Evolutionary conservation across 1,140 invertebrate genomes (phyloP).

Genomic region (Macrotrachela quadricornifera): DNA sequence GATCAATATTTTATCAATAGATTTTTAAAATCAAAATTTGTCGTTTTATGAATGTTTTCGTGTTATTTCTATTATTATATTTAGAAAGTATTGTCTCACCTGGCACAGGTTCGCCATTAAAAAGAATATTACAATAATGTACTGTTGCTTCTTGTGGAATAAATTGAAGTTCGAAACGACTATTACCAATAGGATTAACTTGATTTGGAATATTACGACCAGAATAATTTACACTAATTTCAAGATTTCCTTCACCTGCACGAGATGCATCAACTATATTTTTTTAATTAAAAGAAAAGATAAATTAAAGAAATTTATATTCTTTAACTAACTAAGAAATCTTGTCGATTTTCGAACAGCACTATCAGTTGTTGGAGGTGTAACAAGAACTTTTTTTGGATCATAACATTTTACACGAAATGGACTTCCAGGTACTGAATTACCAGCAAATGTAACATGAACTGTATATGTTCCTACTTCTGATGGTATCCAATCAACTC

Average conservation of each 20-base stretch:
- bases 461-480: slow-evolving; percentile 65
- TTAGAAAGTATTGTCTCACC: slow-evolving; percentile 29
- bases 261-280: slow-evolving; percentile 84
- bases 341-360: slow-evolving; percentile 71
- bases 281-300: background rate
- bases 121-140: slow-evolving; percentile 82
- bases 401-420: slow-evolving; percentile 80
- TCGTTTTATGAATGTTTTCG: too few relatives aligned
- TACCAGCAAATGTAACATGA: slow-evolving; percentile 68
- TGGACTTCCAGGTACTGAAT: slow-evolving; percentile 66
- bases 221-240: slow-evolving; percentile 79
- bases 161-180: slow-evolving; percentile 82
- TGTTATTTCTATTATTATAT: too few relatives aligned
- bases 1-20: too few relatives aligned
- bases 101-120: slow-evolving; percentile 87
- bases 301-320: too few relatives aligned
- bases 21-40: too few relatives aligned
- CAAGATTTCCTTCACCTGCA: slow-evolving; percentile 88
- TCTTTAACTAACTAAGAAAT: slow-evolving; percentile 49
- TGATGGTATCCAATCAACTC: slow-evolving; percentile 66
- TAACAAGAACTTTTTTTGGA: slow-evolving; percentile 61
- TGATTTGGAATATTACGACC: slow-evolving; percentile 84
- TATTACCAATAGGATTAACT: slow-evolving; percentile 80
- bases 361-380: slow-evolving; percentile 50
- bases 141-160: slow-evolving; percentile 73